Conservation (phyloP, 2,113 vertebrate species). For the Lycocorax pyrrhopterus region DNA sequence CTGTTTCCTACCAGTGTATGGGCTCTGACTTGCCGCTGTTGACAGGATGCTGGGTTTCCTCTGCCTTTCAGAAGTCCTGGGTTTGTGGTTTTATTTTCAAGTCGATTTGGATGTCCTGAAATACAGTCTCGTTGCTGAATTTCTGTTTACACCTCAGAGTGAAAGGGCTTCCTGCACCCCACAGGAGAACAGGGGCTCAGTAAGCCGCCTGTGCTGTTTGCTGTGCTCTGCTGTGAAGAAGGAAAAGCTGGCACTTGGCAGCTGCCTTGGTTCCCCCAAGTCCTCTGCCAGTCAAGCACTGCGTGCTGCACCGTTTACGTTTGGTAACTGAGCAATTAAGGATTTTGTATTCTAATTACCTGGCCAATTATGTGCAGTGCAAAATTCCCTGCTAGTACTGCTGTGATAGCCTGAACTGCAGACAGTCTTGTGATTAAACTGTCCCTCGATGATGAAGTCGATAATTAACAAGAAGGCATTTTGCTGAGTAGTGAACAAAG, state of each 20-base stretch:
- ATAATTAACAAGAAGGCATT: constrained; percentile 54
- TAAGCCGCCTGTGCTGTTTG: background rate
- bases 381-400: background rate
- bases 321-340: constrained; percentile 47
- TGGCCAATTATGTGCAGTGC: constrained; percentile 41
- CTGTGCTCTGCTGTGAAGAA: background rate
- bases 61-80: background rate
- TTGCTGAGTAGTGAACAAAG: constrained; percentile 58
- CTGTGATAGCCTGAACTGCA: constrained; percentile 32
- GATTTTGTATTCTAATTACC: constrained; percentile 52
- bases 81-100: background rate
- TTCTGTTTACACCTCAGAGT: background rate
- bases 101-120: background rate
- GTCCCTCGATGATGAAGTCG: constrained; percentile 40
- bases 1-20: background rate
- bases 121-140: background rate
- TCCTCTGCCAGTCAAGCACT: background rate
- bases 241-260: background rate
- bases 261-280: background rate
- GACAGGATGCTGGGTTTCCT: background rate
- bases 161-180: background rate
- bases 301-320: background rate
- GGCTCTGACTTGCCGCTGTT: background rate
- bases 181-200: background rate
- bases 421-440: constrained; percentile 54